A percentile compares a stretch with the other conserved stretches of the same genome.
phyloP scores from a whole-genome alignment of 2,797 vertebrate species.

The Sorex maritimensis region DNA sequence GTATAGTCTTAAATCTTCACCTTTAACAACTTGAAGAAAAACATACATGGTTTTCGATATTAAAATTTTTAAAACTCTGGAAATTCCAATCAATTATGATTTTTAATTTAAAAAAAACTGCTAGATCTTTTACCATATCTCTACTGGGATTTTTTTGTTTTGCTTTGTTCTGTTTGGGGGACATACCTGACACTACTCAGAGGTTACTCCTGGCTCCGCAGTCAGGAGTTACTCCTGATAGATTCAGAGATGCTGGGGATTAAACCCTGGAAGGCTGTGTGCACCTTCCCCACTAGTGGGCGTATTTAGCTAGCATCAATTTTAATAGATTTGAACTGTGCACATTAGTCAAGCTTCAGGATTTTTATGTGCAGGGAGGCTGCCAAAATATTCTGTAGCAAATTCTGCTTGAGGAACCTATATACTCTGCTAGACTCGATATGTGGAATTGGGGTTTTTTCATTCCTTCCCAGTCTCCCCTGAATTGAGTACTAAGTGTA shows the following conservation, averaged over 20 bases:
- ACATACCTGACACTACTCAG: too few relatives aligned
- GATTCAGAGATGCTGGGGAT: too few relatives aligned
- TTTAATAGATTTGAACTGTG: background rate
- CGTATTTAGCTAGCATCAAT: background rate
- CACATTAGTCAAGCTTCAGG: background rate
- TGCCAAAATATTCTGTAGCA: background rate
- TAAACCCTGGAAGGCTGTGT: too few relatives aligned
- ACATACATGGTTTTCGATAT: background rate
- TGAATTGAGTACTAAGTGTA: background rate
- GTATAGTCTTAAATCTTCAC: slow-evolving; percentile 4
- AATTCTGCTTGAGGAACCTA: background rate
- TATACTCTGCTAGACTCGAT: background rate
- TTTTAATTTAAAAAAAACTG: background rate
- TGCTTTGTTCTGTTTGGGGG: too few relatives aligned
- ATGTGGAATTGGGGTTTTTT: background rate
- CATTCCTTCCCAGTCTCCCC: background rate
- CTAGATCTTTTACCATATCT: background rate
- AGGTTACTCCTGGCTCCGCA: too few relatives aligned
- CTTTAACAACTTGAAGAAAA: slow-evolving; percentile 33
- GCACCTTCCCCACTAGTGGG: background rate
- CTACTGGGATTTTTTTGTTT: background rate
- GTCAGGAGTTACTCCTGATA: too few relatives aligned
- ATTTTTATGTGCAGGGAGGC: background rate
- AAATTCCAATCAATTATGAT: background rate
- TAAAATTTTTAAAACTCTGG: slow-evolving; percentile 3